Evolutionary conservation across 2,888 invertebrate genomes (phyloP).

Genomic region (Rhingia campestris): DNA sequence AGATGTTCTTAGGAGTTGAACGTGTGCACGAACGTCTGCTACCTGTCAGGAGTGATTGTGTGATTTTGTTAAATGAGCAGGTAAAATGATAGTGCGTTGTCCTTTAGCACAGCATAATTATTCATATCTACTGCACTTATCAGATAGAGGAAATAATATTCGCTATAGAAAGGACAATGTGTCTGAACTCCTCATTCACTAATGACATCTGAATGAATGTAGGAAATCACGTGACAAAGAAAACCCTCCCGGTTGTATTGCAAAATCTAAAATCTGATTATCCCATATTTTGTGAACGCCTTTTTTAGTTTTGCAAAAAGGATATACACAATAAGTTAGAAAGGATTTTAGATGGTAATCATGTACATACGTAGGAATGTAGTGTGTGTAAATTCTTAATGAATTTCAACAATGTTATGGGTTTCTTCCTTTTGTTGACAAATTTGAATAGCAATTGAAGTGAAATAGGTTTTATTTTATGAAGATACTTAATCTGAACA

Average conservation of each 20-base stretch:
- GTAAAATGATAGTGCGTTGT: conserved; percentile 10
- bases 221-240: conserved; percentile 3
- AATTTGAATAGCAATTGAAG: background rate
- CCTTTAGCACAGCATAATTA: background rate
- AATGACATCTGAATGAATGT: conserved; percentile 12
- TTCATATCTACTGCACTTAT: background rate
- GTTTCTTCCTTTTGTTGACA: background rate
- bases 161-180: conserved; percentile 8
- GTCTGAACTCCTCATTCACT: background rate
- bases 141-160: background rate
- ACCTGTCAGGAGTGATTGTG: conserved; percentile 47
- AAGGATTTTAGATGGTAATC: background rate
- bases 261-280: conserved; percentile 6
- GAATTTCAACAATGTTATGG: background rate
- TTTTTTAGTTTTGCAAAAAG: background rate
- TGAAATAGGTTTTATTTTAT: too few relatives aligned
- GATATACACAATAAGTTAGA: background rate
- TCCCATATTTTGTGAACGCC: conserved; percentile 10
- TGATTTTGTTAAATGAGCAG: conserved; percentile 21
- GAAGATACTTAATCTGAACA: too few relatives aligned
- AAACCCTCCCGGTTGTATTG: background rate
- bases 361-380: too few relatives aligned
- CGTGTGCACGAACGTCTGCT: conserved; percentile 62
- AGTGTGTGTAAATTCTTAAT: background rate
- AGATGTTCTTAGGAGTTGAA: conserved; percentile 2